phyloP scores from a whole-genome alignment of 2,797 vertebrate genomes.

The Anas bahamensis region DNA sequence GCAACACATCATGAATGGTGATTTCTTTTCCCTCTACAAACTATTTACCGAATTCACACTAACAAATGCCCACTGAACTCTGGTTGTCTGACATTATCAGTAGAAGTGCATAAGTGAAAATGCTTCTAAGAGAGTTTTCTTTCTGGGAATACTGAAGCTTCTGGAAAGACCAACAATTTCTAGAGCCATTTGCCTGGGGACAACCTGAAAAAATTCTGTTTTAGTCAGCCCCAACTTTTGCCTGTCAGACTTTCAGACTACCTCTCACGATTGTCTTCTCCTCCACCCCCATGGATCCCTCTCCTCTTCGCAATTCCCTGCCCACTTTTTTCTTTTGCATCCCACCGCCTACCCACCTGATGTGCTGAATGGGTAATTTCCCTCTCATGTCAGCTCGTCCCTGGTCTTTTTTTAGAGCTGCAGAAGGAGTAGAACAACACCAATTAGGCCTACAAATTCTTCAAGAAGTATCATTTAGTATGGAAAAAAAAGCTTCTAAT shows the following conservation, averaged over 20 bases:
- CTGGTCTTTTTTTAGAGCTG: background rate
- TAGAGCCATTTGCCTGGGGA: background rate
- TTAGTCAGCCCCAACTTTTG: background rate
- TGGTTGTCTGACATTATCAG: background rate
- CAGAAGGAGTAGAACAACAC: background rate
- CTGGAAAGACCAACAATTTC: background rate
- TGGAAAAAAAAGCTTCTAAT: background rate
- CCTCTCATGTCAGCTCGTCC: background rate
- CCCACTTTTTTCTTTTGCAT: background rate
- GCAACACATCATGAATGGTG: background rate
- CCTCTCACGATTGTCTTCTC: background rate
- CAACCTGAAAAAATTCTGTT: background rate
- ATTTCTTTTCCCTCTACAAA: background rate
- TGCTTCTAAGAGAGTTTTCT: background rate
- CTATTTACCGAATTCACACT: background rate
- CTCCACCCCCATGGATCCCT: background rate
- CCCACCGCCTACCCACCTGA: background rate
- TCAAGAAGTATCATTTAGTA: background rate
- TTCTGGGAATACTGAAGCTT: accelerated
- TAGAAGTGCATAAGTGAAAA: background rate
- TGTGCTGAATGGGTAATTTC: background rate
- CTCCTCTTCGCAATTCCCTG: background rate
- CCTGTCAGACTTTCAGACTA: background rate
- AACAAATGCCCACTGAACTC: background rate
- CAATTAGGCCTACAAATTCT: background rate